phyloP scores from a whole-genome alignment of 2,888 invertebrate species.

The Drosophila pseudotakahashii region DNA sequence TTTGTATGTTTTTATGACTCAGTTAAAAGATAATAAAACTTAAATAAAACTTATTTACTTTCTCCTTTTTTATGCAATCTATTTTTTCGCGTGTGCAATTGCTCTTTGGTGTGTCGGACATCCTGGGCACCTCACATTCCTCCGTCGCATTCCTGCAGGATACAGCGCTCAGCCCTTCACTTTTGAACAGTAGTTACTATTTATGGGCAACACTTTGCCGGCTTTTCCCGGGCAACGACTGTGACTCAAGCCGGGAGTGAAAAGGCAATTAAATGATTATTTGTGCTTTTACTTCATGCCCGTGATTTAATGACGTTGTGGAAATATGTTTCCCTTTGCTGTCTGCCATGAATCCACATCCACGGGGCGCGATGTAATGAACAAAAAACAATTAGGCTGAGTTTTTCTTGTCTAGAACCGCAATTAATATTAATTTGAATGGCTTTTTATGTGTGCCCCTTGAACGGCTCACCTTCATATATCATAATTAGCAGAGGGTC shows the following conservation, averaged over 20 bases:
- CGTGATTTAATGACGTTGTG: slow-evolving; percentile 58
- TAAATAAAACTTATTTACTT: no score
- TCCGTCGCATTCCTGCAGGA: slow-evolving; percentile 17
- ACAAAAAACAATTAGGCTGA: slow-evolving; percentile 69
- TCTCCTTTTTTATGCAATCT: background rate
- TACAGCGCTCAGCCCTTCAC: slow-evolving; percentile 37
- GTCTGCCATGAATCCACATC: slow-evolving; percentile 21
- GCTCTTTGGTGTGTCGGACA: slow-evolving; percentile 25
- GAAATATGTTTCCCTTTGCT: slow-evolving; percentile 44
- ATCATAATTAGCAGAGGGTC: slow-evolving; percentile 67
- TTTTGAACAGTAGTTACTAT: slow-evolving; percentile 52
- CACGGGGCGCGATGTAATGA: slow-evolving; percentile 48
- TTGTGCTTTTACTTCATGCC: slow-evolving; percentile 43
- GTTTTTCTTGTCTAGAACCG: slow-evolving; percentile 43
- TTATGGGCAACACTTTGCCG: slow-evolving; percentile 55
- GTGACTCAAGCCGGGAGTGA: slow-evolving; percentile 20
- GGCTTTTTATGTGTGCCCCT: slow-evolving; percentile 54
- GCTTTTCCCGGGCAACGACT: slow-evolving; percentile 27
- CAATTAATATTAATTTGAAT: slow-evolving; percentile 76
- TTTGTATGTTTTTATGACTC: no score
- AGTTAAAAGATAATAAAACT: no score
- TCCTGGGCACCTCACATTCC: slow-evolving; percentile 16
- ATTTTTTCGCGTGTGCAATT: background rate
- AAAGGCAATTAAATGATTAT: slow-evolving; percentile 65
- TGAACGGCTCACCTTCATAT: slow-evolving; percentile 60